A percentile compares a stretch with the other conserved stretches of the same genome.
Conservation (phyloP, 2,113 vertebrate species). For the Cricetomys ansorgei region DNA sequence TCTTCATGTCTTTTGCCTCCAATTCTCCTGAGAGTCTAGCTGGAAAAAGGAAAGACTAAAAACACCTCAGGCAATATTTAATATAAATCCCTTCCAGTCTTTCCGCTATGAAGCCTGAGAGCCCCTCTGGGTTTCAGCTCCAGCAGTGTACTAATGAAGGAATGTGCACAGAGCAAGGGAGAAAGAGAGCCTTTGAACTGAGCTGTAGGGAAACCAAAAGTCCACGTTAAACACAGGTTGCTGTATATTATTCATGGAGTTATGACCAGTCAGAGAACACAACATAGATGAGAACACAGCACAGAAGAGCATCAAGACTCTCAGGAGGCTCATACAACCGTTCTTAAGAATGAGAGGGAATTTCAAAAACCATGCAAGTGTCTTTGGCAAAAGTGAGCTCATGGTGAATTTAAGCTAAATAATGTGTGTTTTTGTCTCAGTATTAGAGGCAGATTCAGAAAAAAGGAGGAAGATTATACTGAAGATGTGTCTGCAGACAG, state of each 20-base stretch:
- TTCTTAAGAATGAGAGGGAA: not conserved
- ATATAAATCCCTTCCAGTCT: not conserved
- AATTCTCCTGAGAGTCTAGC: not conserved
- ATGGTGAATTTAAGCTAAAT: not conserved
- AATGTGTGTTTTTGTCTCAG: not conserved
- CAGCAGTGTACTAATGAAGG: not conserved
- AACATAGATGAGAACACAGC: not conserved
- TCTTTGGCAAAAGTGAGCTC: not conserved
- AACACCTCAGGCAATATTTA: not conserved
- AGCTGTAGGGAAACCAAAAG: not conserved
- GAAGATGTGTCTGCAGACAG: not conserved
- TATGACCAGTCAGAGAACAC: not conserved
- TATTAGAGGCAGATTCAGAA: not conserved
- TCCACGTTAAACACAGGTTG: not conserved
- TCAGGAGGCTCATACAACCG: not conserved
- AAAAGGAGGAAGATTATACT: not conserved
- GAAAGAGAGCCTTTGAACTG: not conserved
- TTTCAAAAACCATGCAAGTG: not conserved
- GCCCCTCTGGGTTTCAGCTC: not conserved
- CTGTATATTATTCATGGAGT: not conserved
- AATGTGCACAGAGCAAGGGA: not conserved
- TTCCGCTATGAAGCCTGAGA: not conserved
- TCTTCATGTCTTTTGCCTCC: not conserved
- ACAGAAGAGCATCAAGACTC: not conserved
- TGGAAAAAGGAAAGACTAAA: not conserved